phyloP scores from a whole-genome alignment of 2,888 invertebrate species.

The Andricus curvator region DNA sequence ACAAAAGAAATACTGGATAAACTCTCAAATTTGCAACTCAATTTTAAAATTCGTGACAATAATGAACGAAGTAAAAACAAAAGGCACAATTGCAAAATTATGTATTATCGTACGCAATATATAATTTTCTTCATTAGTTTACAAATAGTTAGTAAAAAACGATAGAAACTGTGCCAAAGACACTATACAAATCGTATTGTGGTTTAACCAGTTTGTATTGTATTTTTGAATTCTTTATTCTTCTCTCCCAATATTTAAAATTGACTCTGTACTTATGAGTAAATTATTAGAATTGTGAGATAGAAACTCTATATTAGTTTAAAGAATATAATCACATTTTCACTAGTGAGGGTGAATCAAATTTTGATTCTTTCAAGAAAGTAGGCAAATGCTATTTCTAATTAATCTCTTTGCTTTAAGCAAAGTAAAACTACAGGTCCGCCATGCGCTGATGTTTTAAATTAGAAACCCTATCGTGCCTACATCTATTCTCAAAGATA shows the following conservation, averaged over 20 bases:
- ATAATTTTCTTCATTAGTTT: not conserved
- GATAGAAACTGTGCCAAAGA: constrained; percentile 2
- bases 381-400: constrained; percentile 39
- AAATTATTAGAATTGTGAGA: not conserved
- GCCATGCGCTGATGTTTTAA: constrained; percentile 49
- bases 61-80: not conserved
- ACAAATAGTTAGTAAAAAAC: not conserved
- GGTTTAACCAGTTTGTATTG: not conserved
- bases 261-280: not conserved
- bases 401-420: constrained; percentile 15
- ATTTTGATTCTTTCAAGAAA: constrained; percentile 26
- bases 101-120: too few relatives aligned
- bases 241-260: not conserved
- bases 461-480: constrained; percentile 71
- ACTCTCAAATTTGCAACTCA: constrained; percentile 16
- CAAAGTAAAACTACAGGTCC: constrained; percentile 11
- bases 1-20: not conserved
- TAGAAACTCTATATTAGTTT: not conserved
- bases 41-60: constrained; percentile 19
- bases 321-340: constrained; percentile 25
- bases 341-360: constrained; percentile 7
- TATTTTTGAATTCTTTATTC: not conserved
- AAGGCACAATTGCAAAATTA: not conserved
- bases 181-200: not conserved
- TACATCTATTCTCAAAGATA: constrained; percentile 63